Evolutionary conservation across 1,140 invertebrate species (phyloP), one percentile per base, ranked within the genome.

Genomic region (Triops cancriformis): DNA sequence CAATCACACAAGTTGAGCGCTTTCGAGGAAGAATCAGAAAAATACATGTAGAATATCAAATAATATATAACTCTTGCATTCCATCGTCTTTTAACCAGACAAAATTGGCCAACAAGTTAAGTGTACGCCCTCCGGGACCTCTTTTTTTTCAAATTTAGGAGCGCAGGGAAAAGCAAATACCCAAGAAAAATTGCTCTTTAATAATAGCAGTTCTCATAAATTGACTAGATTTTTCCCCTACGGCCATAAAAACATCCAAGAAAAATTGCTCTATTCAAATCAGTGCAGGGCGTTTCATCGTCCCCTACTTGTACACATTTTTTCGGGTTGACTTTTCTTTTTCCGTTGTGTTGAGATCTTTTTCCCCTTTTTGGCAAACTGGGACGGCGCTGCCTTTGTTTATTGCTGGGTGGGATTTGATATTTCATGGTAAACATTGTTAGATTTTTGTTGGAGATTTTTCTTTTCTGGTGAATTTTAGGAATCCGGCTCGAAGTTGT

Each of bases 11-110:
- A 31, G n/a, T 64, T 64, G 51, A 64, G 51, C 51, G 51, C 51
- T 64, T 64, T 18, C 18, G 51, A 64, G 23, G 51, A 64, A n/a
- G 26, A 73, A 23, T 73, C 73, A 37, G 31, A 37, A 42, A 37
- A 45, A 75, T 75, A 75, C 74, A 75, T 41, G 28, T 42, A 42
- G 37, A 73, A 45, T 75, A 75, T 45, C 9, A 31, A 9, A 75
- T 75, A 75, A 14, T 31, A 75, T 75, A 42, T 41, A 41, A 75
- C 43, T 75, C 28, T 31, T 75, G 37, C 26, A 23, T 75, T 45
- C 37, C 11, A 31, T 26, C 74, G 23, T 9, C 31, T 73, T 28
- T 14, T 11, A 23, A 10, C 31, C 27, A 23, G 23, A 75, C 37
- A 28, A 75, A 2, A 18, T 75, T 42, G 74, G 37, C 74, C 37